These are phyloP conservation scores for Danio rerio DNA, from an alignment of 2,113 vertebrate species.

Conservation along the genomic window GRCz12tu NC_133184.1:541501-542000, in stretches of 20 bases:
- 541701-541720: slow-evolving; percentile 13
- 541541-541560: slow-evolving; percentile 47
- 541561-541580: not conserved
- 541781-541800: slow-evolving; percentile 55
- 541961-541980: too few species aligned
- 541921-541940: not conserved
- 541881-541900: not conserved
- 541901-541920: not conserved
- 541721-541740: slow-evolving; percentile 39
- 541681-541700: slow-evolving; percentile 21
- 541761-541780: slow-evolving; percentile 55
- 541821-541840: slow-evolving; percentile 64
- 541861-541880: slow-evolving; percentile 14
- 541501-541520: slow-evolving; percentile 11
- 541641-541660: slow-evolving; percentile 30
- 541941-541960: slow-evolving; percentile 10
- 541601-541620: not conserved
- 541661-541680: slow-evolving; percentile 18
- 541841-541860: slow-evolving; percentile 56
- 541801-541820: slow-evolving; percentile 52
- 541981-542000: not conserved
- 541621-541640: slow-evolving; percentile 7
- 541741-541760: slow-evolving; percentile 72
- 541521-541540: slow-evolving; percentile 41
- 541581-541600: not conserved